A percentile compares a stretch with the other conserved stretches of the same genome.
Evolutionary conservation across 2,888 invertebrate species (phyloP).

Genomic region (Himalopsyche japonica): DNA sequence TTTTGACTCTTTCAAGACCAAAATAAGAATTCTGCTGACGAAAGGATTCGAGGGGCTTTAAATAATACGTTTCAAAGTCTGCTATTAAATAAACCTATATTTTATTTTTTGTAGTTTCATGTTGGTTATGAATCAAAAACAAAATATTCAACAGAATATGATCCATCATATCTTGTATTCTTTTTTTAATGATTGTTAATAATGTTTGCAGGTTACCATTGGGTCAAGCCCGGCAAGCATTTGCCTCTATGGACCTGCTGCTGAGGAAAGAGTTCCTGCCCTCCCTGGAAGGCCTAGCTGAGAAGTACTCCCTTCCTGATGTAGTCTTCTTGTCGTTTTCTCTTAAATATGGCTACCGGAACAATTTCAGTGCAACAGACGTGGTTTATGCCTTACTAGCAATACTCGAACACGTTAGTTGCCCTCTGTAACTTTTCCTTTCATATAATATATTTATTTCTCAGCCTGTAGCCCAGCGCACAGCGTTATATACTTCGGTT

Average conservation of each 20-base stretch:
- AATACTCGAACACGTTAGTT: constrained; percentile 70
- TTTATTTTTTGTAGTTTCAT: no score
- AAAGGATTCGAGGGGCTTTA: no score
- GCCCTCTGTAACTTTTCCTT: background rate
- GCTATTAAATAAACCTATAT: no score
- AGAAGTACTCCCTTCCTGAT: constrained; percentile 70
- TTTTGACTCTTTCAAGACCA: no score
- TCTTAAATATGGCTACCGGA: constrained; percentile 79
- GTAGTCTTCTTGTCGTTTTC: constrained; percentile 79
- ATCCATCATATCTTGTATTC: background rate
- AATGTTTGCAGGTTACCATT: constrained; percentile 70
- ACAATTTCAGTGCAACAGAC: constrained; percentile 81
- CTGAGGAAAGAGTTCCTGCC: constrained; percentile 75
- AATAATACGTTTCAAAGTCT: no score
- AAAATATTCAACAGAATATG: no score
- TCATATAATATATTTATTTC: background rate
- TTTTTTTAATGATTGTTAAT: constrained; percentile 6
- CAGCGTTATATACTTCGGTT: no score
- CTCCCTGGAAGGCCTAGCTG: constrained; percentile 67
- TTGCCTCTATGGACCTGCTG: constrained; percentile 84
- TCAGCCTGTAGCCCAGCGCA: no score
- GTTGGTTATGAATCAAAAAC: no score
- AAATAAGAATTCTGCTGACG: no score
- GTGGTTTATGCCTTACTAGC: constrained; percentile 79
- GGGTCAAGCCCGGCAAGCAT: constrained; percentile 83